phyloP scores from a whole-genome alignment of 2,888 invertebrate species.

The Xestia sexstrigata region DNA sequence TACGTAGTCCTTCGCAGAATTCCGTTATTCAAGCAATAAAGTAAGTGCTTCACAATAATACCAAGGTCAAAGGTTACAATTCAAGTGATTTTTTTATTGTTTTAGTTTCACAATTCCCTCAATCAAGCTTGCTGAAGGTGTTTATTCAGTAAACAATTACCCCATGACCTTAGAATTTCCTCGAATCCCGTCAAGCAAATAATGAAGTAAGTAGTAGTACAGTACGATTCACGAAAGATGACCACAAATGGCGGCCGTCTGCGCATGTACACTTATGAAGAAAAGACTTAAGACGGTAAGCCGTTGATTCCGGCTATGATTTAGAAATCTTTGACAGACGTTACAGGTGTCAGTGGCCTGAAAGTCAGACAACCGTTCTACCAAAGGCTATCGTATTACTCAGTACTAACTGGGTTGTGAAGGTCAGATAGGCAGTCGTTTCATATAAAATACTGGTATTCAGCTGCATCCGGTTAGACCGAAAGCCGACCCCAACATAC shows the following conservation, averaged over 20 bases:
- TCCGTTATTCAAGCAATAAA: not conserved
- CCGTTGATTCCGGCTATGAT: not conserved
- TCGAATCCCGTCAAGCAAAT: not conserved
- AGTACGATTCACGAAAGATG: no score
- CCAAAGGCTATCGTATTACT: not conserved
- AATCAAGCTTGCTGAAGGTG: not conserved
- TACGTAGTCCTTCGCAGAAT: not conserved
- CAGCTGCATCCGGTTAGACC: not conserved
- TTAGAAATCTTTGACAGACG: not conserved
- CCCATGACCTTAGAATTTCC: not conserved
- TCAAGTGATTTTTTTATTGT: slow-evolving; percentile 14
- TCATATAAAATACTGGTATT: not conserved
- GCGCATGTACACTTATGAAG: no score
- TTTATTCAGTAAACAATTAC: not conserved
- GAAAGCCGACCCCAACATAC: not conserved
- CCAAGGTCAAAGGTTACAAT: slow-evolving; percentile 4
- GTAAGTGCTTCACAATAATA: not conserved
- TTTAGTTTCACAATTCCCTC: slow-evolving; percentile 5
- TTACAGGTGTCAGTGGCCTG: not conserved
- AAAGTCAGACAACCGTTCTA: not conserved
- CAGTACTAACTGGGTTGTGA: not conserved
- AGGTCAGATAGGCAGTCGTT: not conserved
- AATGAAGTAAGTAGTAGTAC: no score
- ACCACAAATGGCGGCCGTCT: no score
- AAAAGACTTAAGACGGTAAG: no score